Evolutionary conservation across 1,140 invertebrate species (phyloP), one percentile per base, ranked within the genome.

Genomic region (Chrysomallon squamiferum): DNA sequence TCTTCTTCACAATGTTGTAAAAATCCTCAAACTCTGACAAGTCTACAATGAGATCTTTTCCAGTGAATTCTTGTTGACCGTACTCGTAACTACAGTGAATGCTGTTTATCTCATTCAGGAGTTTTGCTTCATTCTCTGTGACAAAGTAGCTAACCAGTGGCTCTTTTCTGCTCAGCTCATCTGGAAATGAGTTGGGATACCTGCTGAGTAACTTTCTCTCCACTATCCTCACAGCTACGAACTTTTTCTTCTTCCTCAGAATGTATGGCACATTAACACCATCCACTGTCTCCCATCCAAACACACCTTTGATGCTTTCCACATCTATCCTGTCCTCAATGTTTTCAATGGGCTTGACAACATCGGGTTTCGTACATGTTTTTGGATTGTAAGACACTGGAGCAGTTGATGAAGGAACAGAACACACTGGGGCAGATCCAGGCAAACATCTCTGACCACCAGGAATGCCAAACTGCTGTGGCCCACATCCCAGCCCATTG

Each of bases 41-140:
- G 22, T 92, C 88, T 22, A 97, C 95, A 15, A 97, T 93, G 32
- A 96, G 86, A 86, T 98, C 95, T 80, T 95, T 93, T 45, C 89
- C 89, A 0, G 92, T 93, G 82, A 97, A 98, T n/a, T 90, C 88
- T 68, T 95, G 93, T 49, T 91, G 89, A 0, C 95, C 95, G 85
- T 94, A 98, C 73, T 94, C 91, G 69, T 88, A 90, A 74, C 96
- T 95, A 88, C 95, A 96, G 79, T 98, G 96, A 83, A 92, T 92
- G 33, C 89, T 87, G 86, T 97, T 98, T 67, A 98, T 96, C 84
- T 97, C 95, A 81, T 95, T 96, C 29, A 97, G 88, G 18, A 97
- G 87, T 67, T 93, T 91, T 52, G 93, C 92, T 87, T 98, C 95
- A 3, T 91, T 90, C 69, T 94, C 92, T 6, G 94, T 97, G 62